Evolutionary conservation across 1,140 invertebrate species (phyloP).

Genomic region (Drosophila pseudoananassae): DNA sequence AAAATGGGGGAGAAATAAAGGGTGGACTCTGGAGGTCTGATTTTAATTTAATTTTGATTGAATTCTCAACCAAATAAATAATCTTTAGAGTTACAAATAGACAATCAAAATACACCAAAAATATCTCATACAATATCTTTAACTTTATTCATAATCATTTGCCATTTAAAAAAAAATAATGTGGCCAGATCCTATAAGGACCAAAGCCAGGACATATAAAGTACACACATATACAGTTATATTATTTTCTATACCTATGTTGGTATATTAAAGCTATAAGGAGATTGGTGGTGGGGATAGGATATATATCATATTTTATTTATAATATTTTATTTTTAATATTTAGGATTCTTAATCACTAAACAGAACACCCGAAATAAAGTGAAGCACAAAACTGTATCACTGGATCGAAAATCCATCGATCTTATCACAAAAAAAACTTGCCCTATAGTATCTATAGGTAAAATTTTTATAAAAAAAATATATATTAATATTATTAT

Average conservation of each 20-base stretch:
- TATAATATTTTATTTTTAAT: background rate
- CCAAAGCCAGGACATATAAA: conserved; percentile 4
- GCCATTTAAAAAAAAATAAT: conserved; percentile 13
- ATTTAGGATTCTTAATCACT: conserved; percentile 17
- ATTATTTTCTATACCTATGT: conserved; percentile 3
- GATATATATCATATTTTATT: background rate
- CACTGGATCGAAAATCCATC: conserved; percentile 51
- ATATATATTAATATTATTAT: no score
- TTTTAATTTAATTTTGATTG: no score
- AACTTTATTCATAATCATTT: conserved; percentile 34
- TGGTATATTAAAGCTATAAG: conserved; percentile 34
- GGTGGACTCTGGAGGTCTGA: no score
- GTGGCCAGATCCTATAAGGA: conserved; percentile 11
- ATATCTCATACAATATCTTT: conserved; percentile 9
- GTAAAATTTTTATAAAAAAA: background rate
- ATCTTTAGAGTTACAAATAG: background rate
- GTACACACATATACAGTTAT: conserved; percentile 7
- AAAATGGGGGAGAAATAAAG: no score
- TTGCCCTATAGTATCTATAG: conserved; percentile 13
- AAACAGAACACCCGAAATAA: conserved; percentile 46
- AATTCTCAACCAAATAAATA: no score
- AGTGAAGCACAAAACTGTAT: conserved; percentile 33
- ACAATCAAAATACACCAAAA: background rate
- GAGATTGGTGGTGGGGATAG: conserved; percentile 7
- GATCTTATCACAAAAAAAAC: conserved; percentile 61